Conservation (phyloP, 2,797 vertebrate species). For the Odontamblyopus rebecca region DNA sequence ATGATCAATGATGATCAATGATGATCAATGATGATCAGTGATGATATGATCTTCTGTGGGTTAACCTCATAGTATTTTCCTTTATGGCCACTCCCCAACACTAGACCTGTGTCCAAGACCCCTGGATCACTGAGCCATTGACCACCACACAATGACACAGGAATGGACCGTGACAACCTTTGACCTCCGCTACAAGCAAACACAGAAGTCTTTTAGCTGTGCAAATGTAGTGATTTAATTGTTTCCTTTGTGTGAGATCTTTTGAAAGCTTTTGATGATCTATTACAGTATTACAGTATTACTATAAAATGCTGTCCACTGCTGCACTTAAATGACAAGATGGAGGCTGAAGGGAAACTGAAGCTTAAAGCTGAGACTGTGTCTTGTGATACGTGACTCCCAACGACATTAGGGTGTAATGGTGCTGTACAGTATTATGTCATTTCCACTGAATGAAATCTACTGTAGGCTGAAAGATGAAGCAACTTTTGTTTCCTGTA, state of each 20-base stretch:
- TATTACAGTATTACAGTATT: no score
- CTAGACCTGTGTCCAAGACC: constrained; percentile 8
- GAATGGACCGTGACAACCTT: constrained; percentile 16
- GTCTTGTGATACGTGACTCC: constrained; percentile 26
- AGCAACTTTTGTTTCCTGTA: constrained; percentile 8
- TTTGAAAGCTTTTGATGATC: constrained; percentile 30
- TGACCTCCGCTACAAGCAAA: constrained; percentile 25
- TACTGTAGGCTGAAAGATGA: constrained; percentile 26
- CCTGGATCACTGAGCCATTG: neutral
- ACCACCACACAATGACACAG: constrained; percentile 17
- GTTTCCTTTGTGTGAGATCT: constrained; percentile 19
- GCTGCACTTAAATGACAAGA: constrained; percentile 27
- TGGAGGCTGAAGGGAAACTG: constrained; percentile 23
- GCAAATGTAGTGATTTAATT: constrained; percentile 24
- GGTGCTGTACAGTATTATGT: constrained; percentile 20
- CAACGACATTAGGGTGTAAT: constrained; percentile 26
- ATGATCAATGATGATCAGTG: no score
- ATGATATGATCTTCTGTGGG: no score
- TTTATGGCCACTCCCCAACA: neutral
- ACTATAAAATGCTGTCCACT: constrained; percentile 10
- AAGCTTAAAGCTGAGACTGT: constrained; percentile 26
- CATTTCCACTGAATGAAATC: constrained; percentile 24
- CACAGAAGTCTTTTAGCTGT: constrained; percentile 7
- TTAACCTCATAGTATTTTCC: constrained; percentile 14
- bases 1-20: no score